phyloP scores from a whole-genome alignment of 2,888 invertebrate species.

The Meteorus cinctellus region DNA sequence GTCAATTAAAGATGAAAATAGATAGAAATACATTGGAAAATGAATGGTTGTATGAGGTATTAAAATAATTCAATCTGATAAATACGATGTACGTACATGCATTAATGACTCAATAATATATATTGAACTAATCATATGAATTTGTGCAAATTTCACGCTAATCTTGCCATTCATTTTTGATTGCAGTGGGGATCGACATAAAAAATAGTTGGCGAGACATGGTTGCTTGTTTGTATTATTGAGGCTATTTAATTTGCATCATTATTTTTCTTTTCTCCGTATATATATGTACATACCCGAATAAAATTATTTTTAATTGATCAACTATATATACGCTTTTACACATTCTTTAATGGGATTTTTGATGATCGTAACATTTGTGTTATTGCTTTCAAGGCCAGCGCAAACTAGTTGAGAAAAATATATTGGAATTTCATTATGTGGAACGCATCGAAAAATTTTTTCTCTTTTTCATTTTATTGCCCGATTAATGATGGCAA shows the following conservation, averaged over 20 bases:
- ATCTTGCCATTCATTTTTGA: neutral
- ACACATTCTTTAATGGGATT: slow-evolving; percentile 9
- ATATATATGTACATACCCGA: slow-evolving; percentile 1
- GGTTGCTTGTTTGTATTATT: slow-evolving; percentile 33
- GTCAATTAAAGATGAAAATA: neutral
- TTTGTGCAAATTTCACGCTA: neutral
- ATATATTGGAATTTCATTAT: neutral
- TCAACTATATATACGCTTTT: slow-evolving; percentile 1
- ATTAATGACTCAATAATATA: slow-evolving; percentile 42
- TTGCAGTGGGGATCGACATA: neutral
- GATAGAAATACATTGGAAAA: neutral
- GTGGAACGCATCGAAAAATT: neutral
- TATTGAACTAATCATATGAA: slow-evolving; percentile 5
- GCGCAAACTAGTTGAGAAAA: neutral
- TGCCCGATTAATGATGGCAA: slow-evolving; percentile 7
- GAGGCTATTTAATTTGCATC: slow-evolving; percentile 28
- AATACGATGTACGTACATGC: neutral
- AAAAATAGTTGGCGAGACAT: slow-evolving; percentile 36
- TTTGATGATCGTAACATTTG: neutral
- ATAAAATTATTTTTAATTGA: neutral
- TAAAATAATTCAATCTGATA: slow-evolving; percentile 39
- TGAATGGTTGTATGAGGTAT: neutral
- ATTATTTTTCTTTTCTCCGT: neutral
- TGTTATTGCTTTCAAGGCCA: slow-evolving; percentile 2
- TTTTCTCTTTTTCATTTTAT: neutral